Evolutionary conservation across 2,888 invertebrate genomes (phyloP).

Genomic region (Agrochola circellaris): DNA sequence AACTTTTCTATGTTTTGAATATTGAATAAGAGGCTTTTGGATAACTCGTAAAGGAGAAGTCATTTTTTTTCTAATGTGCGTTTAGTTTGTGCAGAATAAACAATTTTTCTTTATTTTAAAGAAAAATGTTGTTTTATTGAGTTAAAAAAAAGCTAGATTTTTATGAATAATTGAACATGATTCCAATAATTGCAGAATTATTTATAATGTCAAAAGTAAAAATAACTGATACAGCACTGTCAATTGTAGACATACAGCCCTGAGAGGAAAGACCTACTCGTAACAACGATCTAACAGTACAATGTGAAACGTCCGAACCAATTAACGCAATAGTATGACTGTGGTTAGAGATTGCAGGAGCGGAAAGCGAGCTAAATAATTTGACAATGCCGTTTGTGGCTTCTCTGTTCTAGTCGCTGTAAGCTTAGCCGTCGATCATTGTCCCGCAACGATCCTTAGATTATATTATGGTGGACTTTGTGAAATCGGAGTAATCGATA

Average conservation of each 20-base stretch:
- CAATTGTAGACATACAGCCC: background rate
- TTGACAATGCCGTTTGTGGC: conserved; percentile 16
- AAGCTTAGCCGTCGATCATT: background rate
- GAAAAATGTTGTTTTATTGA: background rate
- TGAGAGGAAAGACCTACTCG: no score
- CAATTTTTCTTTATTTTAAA: no score
- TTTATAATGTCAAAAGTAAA: background rate
- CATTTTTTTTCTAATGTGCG: no score
- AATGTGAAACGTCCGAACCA: conserved; percentile 15
- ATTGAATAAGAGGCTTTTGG: no score
- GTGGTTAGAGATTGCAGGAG: conserved; percentile 28
- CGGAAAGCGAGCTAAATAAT: conserved; percentile 26
- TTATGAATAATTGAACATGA: background rate
- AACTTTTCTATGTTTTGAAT: no score
- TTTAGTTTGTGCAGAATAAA: no score
- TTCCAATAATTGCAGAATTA: background rate
- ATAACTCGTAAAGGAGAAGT: no score
- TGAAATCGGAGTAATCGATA: background rate
- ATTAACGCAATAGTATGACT: conserved; percentile 27
- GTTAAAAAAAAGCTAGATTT: background rate
- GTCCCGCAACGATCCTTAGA: background rate
- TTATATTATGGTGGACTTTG: background rate
- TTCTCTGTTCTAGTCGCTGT: background rate
- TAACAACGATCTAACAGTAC: conserved; percentile 1
- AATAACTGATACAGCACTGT: background rate